Evolutionary conservation across 2,113 vertebrate species (phyloP), one percentile per base, ranked within the genome.

Genomic region (Grammomys surdaster): DNA sequence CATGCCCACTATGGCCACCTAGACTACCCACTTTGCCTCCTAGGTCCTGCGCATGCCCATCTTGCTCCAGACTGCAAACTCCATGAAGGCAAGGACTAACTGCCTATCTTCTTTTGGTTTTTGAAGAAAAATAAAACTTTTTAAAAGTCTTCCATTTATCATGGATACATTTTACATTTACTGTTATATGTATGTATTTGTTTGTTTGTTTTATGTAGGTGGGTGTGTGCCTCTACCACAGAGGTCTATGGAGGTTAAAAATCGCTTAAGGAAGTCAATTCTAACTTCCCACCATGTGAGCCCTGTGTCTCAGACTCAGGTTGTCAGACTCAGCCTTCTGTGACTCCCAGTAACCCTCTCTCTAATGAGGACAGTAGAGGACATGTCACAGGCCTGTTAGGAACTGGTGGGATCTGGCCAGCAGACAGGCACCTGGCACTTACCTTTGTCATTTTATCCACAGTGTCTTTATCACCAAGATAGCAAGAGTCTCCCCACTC

Each of bases 1-100:
- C 0, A 0, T 8, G 54, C 63, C 69, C n/a, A 26, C 1, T 19
- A 3, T 1, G 12, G 60, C 36, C 56, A 0, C 33, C 54, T 31
- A 60, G 56, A 17, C 46, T 76, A 13, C 31, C 40, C 40, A 14
- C 40, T 51, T n/a, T 36, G 43, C 48, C 31, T 26, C 65, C 58
- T 48, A 5, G 20, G 65, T 26, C 72, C 2, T n/a, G 8, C n/a
- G 82, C 16, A 54, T 5, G 7, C 22, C 63, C 84, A 20, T 31
- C 28, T 51, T 28, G 78, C 67, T 33, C 94, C 60, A 31, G 13
- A n/a, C 33, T 5, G 20, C n/a, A 56, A 81, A 54, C 26, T 78
- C n/a, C 58, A 56, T 10, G n/a, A 88, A 67, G 46, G 48, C 20
- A 40, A 40, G 17, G 48, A 43, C 63, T 58, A 6, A 3, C 46